Evolutionary conservation across 2,797 vertebrate species (phyloP), one percentile per base, ranked within the genome.

Genomic region (Halcyon leucocephala): DNA sequence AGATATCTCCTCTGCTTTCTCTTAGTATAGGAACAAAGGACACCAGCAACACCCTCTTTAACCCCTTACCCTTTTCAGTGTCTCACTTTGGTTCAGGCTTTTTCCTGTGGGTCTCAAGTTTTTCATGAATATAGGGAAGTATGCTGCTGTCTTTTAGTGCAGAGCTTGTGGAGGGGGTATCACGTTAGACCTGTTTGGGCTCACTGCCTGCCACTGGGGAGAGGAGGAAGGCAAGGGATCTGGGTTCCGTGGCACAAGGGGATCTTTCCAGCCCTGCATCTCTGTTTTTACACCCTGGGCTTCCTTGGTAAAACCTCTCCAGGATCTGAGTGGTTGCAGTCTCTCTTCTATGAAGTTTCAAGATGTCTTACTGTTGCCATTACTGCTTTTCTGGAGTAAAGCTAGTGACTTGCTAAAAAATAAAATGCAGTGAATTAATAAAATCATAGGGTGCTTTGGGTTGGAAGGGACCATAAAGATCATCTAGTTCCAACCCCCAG

Each of bases 171-270:
- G 49, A 60, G 20, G 21, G 81, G 64, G 26, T 44, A 20, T 12
- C 62, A 31, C 2, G 0, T 55, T 70, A 71, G 55, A 71, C n/a
- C 9, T 54, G 4, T 51, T 28, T 55, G 48, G 51, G 35, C 37
- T 94, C 14, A 4, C 37, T 66, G 46, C 25, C 62, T 49, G 39
- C 41, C 60, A 44, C 82, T 65, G 25, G 10, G 26, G 25, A 33
- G 44, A 48, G 10, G 51, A 60, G 8, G 21, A 69, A 44, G 39
- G 42, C 8, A 69, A 39, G 66, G 58, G 12, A 42, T 48, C 9
- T 55, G 71, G 15, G 7, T 49, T 85, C 48, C 0, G 0, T 70
- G 33, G 22, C n/a, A n/a, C 2, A 6, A 6, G 9, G 10, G 14
- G 2, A 2, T 37, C 44, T 69, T 67, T n/a, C 17, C 54, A 71